Evolutionary conservation across 2,113 vertebrate genomes (phyloP), one percentile per base, ranked within the genome.

Genomic region (Monopterus albus): DNA sequence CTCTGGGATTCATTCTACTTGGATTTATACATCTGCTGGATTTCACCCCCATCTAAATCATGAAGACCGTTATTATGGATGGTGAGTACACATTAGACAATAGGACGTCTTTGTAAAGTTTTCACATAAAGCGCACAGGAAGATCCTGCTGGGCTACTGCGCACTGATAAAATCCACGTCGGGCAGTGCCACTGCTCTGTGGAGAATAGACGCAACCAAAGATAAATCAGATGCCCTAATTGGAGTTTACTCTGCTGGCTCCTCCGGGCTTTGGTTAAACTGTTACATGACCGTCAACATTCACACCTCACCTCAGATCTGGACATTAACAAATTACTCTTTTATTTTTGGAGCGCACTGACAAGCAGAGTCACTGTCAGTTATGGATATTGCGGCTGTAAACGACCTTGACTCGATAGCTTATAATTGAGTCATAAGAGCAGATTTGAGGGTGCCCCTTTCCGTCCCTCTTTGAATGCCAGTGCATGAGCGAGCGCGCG

Each of bases 1-100:
- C 53, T 62, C 70, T 75, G 79, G 90, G 81, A 82, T 80, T 83
- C 78, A 31, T 46, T 83, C 72, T 29, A 73, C 68, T 87, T 84
- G 91, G 91, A 92, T 88, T 90, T 91, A 91, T 85, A 82, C 76
- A 65, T 72, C 84, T 31, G 42, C 75, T 82, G 88, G 84, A 90
- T 87, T 85, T 79, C 86, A 76, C 72, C 70, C 63, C 43, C 45
- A 38, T 74, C 67, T 50, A 55, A 82, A 92, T 72, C 86, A 94
- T 94, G 93, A 94, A 87, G 90, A 91, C 82, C 83, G 77, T 82
- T 57, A 63, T 88, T 82, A 76, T 86, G 56, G 88, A 92, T 55
- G 93, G 93, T 93, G 79, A 91, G 93, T 93, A 60, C 12, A 3
- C 38, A 46, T 69, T 6, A 60, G 50, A 73, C 42, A 39, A 21